phyloP scores from a whole-genome alignment of 1,140 invertebrate species.

The Tetranychus cinnabarinus region DNA sequence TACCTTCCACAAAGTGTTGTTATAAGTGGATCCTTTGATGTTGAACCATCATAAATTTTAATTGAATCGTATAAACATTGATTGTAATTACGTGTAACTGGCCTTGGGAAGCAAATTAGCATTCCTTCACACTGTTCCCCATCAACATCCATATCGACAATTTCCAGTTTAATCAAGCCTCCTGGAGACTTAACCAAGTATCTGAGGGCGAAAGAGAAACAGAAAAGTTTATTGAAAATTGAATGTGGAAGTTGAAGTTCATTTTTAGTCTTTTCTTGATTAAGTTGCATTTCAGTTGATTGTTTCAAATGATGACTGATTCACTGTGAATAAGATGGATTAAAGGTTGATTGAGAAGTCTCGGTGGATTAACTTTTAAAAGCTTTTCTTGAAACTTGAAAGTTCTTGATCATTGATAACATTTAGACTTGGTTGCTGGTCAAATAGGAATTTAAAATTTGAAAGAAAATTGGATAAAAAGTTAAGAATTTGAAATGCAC shows the following conservation, averaged over 20 bases:
- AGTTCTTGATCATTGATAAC: too few relatives aligned
- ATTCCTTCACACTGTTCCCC: conserved; percentile 78
- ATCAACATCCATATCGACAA: conserved; percentile 50
- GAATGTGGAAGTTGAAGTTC: not conserved
- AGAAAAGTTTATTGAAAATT: too few relatives aligned
- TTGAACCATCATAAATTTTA: conserved; percentile 62
- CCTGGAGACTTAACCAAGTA: conserved; percentile 12
- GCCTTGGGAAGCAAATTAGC: conserved; percentile 75
- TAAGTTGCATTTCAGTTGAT: too few relatives aligned
- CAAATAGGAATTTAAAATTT: too few relatives aligned
- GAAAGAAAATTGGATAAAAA: too few relatives aligned
- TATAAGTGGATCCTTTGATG: conserved; percentile 56
- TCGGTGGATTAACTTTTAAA: too few relatives aligned
- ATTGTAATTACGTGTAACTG: conserved; percentile 32
- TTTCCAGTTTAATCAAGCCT: conserved; percentile 12
- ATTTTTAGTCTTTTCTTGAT: not conserved
- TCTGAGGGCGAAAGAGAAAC: not conserved
- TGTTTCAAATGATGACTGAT: too few relatives aligned
- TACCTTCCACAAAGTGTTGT: conserved; percentile 66
- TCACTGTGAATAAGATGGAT: too few relatives aligned
- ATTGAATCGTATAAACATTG: conserved; percentile 77
- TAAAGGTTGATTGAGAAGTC: too few relatives aligned
- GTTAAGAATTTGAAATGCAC: too few relatives aligned
- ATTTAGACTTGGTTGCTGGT: too few relatives aligned
- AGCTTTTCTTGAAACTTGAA: too few relatives aligned